phyloP scores from a whole-genome alignment of 2,797 vertebrate species.

The Linurgus olivaceus region DNA sequence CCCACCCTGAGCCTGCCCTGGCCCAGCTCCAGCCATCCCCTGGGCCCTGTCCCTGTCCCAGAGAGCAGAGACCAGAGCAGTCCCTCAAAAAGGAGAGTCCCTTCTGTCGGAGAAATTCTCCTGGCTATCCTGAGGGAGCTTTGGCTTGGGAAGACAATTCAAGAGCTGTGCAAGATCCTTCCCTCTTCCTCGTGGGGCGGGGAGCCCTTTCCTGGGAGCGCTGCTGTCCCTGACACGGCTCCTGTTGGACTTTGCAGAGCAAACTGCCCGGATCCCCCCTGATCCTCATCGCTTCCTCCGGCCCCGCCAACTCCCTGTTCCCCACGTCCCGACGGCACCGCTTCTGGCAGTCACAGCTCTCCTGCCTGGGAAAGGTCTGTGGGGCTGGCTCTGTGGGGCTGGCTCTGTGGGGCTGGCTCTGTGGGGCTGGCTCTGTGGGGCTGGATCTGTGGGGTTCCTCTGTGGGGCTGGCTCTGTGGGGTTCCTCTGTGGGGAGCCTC shows the following conservation, averaged over 20 bases:
- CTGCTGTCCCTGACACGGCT: neutral
- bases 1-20: fast-evolving
- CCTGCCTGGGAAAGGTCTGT: constrained; percentile 93
- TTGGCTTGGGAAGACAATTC: neutral
- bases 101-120: neutral
- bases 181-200: neutral
- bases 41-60: neutral
- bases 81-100: fast-evolving
- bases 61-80: neutral
- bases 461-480: neutral
- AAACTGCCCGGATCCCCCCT: constrained; percentile 96
- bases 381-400: constrained; percentile 6
- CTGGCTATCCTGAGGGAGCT: fast-evolving
- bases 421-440: neutral
- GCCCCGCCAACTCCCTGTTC: constrained; percentile 86
- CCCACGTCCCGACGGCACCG: constrained; percentile 91
- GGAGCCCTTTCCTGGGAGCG: neutral
- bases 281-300: constrained; percentile 91
- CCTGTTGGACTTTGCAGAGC: constrained; percentile 76
- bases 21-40: fast-evolving
- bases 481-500: no score
- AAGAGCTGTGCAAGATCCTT: neutral
- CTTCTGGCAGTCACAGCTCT: constrained; percentile 98
- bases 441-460: neutral
- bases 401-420: neutral